Evolutionary conservation across 2,113 vertebrate species (phyloP), one percentile per base, ranked within the genome.

Genomic region (Anhinga anhinga): DNA sequence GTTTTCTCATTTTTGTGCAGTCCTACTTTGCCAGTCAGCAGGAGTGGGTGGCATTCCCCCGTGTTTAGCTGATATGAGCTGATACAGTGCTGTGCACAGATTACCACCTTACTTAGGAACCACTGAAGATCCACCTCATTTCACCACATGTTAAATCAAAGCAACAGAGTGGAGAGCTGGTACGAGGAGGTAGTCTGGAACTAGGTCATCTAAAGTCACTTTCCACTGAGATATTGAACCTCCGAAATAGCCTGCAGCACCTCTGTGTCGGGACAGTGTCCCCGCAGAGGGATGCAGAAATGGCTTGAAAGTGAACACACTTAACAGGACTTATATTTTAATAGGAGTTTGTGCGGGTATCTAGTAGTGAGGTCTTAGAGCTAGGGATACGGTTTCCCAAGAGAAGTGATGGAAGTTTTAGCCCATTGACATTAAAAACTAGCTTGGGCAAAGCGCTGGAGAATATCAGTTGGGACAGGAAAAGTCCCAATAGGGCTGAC

Each of bases 401-500:
- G 83, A 88, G 82, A 93, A 91, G 40, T 23, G 38, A 65, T 77
- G 62, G 82, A 86, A 90, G 62, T 73, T 94, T 44, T 16, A 86
- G 62, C 82, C 74, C 74, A 66, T 47, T 52, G 89, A 61, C 94
- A 47, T 58, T 62, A 21, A 32, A 61, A 66, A 73, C 15, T 10
- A 92, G 49, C 49, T 87, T 38, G 83, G 78, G 84, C 81, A 77
- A 50, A 86, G 72, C 77, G n/a, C 69, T 50, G 67, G 67, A 69
- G 95, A 90, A 89, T 83, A 87, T 89, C 93, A 93, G 94, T 7
- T 45, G 53, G 83, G 88, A 92, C 82, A 85, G 81, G 95, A 95
- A 93, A 47, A 45, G 69, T 88, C 91, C 77, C 83, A 67, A 77
- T 10, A 36, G 49, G n/a, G 66, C 50, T 65, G 78, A 29, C 0